Evolutionary conservation across 2,888 invertebrate genomes (phyloP).

Genomic region (Pyralis farinalis): DNA sequence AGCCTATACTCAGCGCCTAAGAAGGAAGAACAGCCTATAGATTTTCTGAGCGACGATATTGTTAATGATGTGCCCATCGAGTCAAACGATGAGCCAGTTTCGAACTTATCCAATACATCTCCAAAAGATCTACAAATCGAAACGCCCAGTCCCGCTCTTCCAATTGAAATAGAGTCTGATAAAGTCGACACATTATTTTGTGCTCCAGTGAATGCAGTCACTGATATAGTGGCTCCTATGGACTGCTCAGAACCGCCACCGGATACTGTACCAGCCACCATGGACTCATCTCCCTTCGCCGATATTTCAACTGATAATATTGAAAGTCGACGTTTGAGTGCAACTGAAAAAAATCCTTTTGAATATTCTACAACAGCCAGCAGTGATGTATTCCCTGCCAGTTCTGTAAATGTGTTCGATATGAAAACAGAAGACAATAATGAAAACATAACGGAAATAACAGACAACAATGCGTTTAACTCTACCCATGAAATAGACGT

Average conservation of each 20-base stretch:
- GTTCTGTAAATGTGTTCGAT: constrained; percentile 38
- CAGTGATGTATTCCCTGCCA: constrained; percentile 23
- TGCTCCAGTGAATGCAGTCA: background rate
- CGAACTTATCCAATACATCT: background rate
- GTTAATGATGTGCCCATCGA: constrained; percentile 47
- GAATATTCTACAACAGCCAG: constrained; percentile 37
- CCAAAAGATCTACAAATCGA: background rate
- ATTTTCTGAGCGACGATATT: constrained; percentile 82
- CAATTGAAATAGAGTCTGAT: background rate
- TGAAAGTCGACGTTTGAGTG: constrained; percentile 23
- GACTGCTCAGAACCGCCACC: constrained; percentile 55
- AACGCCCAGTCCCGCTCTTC: background rate
- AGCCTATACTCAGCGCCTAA: constrained; percentile 78
- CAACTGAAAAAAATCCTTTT: constrained; percentile 60
- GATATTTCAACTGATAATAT: constrained; percentile 35
- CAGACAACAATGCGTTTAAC: constrained; percentile 23
- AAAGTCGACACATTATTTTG: background rate
- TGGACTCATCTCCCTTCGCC: constrained; percentile 55
- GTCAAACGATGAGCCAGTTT: background rate
- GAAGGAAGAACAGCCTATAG: constrained; percentile 67
- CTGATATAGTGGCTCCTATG: constrained; percentile 40
- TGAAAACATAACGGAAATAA: constrained; percentile 24
- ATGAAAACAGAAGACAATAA: constrained; percentile 34
- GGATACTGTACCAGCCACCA: constrained; percentile 26
- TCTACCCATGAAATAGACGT: constrained; percentile 13